phyloP scores from a whole-genome alignment of 1,140 invertebrate genomes.

The Wasmannia auropunctata region DNA sequence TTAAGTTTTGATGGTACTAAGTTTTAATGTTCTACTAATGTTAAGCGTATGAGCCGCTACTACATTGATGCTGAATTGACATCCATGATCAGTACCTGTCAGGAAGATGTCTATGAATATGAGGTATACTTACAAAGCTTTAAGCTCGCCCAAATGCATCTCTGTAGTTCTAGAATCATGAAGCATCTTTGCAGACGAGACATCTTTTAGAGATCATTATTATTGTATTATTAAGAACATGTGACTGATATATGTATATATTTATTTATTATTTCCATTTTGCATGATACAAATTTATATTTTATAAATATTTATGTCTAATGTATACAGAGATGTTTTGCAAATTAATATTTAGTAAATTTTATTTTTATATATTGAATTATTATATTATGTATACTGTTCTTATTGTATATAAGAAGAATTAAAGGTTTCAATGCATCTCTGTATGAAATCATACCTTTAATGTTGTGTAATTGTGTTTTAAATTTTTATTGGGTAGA shows the following conservation, averaged over 20 bases:
- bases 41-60: constrained; percentile 90
- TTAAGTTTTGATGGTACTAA: constrained; percentile 71
- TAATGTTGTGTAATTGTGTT: constrained; percentile 2
- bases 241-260: not conserved
- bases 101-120: constrained; percentile 87
- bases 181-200: constrained; percentile 46
- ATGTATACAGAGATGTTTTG: not conserved
- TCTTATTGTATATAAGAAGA: not conserved
- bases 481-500: not conserved
- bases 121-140: constrained; percentile 85
- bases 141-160: constrained; percentile 82
- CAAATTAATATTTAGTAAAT: not conserved
- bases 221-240: constrained; percentile 51
- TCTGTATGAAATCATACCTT: not conserved
- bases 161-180: constrained; percentile 81
- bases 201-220: constrained; percentile 29
- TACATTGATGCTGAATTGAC: constrained; percentile 90
- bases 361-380: not conserved
- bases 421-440: constrained; percentile 6
- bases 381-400: not conserved
- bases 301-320: not conserved
- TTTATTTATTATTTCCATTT: constrained; percentile 18
- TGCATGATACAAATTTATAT: constrained; percentile 49
- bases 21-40: constrained; percentile 78
- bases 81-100: constrained; percentile 88